These are phyloP conservation scores for Anthonomus grandis DNA, from an alignment of 1,140 invertebrate species.

Conservation along the genomic window DNA sequence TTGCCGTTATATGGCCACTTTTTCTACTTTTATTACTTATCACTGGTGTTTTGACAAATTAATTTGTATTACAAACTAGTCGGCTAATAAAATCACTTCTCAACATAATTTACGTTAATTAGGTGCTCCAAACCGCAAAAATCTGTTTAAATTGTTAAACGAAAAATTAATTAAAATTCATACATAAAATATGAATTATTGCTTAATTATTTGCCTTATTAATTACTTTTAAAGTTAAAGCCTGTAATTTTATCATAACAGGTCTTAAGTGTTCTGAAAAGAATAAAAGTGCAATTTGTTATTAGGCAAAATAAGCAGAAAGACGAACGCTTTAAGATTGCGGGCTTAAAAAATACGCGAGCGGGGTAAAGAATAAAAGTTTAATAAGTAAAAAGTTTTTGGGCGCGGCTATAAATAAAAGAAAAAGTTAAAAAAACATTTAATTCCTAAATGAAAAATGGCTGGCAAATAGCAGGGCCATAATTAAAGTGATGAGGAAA, in stretches of 20 bases:
- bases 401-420: constrained; percentile 28
- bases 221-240: too few species aligned
- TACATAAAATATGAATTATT: background rate
- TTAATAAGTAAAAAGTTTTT: constrained; percentile 28
- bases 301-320: background rate
- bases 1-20: constrained; percentile 17
- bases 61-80: too few species aligned
- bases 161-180: background rate
- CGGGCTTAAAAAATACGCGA: constrained; percentile 17
- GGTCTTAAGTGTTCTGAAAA: too few species aligned
- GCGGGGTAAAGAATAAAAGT: constrained; percentile 24
- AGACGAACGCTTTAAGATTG: constrained; percentile 18
- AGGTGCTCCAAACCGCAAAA: background rate
- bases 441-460: constrained; percentile 30
- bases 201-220: background rate
- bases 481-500: constrained; percentile 34
- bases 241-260: too few species aligned
- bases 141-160: background rate
- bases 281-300: constrained; percentile 10
- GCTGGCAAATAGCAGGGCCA: constrained; percentile 24
- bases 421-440: constrained; percentile 31
- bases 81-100: too few species aligned
- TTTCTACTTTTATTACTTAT: constrained; percentile 15
- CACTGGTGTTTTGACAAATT: background rate
- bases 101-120: background rate